These are phyloP conservation scores for Jaculus jaculus DNA, from an alignment of 2,113 vertebrate genomes.

Conservation along the genomic window DNA sequence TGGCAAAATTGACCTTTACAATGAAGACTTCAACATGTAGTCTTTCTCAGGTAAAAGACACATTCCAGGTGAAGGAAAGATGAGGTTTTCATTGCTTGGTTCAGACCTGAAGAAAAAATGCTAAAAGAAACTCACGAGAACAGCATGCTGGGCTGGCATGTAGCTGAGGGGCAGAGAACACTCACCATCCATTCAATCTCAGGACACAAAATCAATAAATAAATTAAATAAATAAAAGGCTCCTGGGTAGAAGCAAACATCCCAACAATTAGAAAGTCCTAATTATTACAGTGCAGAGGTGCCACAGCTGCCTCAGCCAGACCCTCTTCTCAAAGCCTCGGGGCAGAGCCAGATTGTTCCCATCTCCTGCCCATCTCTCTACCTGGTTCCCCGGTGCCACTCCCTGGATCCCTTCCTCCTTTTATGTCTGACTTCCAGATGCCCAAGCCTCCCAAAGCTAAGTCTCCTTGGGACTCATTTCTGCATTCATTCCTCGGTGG, in stretches of 20 bases:
- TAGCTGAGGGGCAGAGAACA: not conserved
- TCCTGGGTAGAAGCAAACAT: not conserved
- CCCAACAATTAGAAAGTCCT: not conserved
- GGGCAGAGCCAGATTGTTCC: too few species aligned
- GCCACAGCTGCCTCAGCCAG: rapidly evolving
- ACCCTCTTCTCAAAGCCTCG: not conserved
- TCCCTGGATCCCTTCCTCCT: not conserved
- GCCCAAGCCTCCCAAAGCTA: not conserved
- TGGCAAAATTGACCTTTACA: not conserved
- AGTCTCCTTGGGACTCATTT: too few species aligned
- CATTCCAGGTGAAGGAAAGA: not conserved
- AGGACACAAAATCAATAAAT: not conserved
- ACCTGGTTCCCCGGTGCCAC: too few species aligned
- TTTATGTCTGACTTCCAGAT: not conserved
- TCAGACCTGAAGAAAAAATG: not conserved
- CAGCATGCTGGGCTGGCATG: too few species aligned
- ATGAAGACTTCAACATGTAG: not conserved
- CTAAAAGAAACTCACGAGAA: not conserved
- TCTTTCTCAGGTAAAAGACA: not conserved
- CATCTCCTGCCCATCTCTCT: too few species aligned
- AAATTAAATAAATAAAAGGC: too few species aligned
- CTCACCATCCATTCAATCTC: not conserved
- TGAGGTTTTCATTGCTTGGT: not conserved
- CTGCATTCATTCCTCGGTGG: rapidly evolving
- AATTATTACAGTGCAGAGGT: too few species aligned